Evolutionary conservation across 2,888 invertebrate genomes (phyloP).

Genomic region (Drosophila atripex): DNA sequence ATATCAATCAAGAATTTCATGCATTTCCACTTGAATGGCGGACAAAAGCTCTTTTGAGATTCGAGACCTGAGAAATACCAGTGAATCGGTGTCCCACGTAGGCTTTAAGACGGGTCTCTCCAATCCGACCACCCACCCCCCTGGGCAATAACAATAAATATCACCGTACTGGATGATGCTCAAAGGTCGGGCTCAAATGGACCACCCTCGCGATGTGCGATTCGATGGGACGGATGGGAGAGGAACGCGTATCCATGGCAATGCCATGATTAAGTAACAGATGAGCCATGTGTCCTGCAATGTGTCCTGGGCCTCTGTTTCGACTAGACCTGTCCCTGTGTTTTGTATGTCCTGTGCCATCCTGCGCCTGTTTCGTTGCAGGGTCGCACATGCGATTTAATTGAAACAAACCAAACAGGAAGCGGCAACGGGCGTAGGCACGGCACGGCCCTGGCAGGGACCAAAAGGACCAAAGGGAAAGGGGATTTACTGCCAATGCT

Average conservation of each 20-base stretch:
- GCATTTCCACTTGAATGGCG: constrained; percentile 21
- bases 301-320: constrained; percentile 55
- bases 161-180: constrained; percentile 28
- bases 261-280: constrained; percentile 79
- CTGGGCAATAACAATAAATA: constrained; percentile 43
- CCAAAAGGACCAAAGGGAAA: no score
- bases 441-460: no score
- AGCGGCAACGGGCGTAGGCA: constrained; percentile 50
- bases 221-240: background rate
- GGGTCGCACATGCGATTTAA: constrained; percentile 76
- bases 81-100: constrained; percentile 11
- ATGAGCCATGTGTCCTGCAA: constrained; percentile 72
- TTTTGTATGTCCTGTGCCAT: constrained; percentile 15
- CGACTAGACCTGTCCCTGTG: constrained; percentile 11
- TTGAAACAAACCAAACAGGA: constrained; percentile 78
- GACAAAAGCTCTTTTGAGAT: constrained; percentile 10
- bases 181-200: constrained; percentile 27
- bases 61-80: constrained; percentile 30
- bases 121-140: constrained; percentile 5
- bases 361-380: constrained; percentile 33
- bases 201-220: constrained; percentile 29
- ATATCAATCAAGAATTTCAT: constrained; percentile 24
- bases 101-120: constrained; percentile 10
- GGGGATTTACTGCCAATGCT: constrained; percentile 13
- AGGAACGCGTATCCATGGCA: constrained; percentile 68